Percentiles rank a stretch among this genome's conserved stretches.
phyloP scores from a whole-genome alignment of 2,888 invertebrate species.

The Patella depressa region DNA sequence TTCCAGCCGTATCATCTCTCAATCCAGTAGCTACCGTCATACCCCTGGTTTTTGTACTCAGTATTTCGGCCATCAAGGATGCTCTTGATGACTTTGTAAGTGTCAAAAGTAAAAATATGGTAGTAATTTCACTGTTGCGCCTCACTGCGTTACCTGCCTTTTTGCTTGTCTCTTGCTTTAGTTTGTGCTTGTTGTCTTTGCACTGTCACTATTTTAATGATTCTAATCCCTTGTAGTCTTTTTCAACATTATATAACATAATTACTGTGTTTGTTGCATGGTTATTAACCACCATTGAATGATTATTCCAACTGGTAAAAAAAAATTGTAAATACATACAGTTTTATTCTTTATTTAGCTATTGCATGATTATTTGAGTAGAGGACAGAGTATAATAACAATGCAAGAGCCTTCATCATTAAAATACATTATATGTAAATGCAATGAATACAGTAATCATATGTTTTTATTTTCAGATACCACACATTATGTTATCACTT shows the following conservation, averaged over 20 bases:
- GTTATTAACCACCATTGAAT: not conserved
- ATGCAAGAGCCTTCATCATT: too few relatives aligned
- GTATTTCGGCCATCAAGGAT: slow-evolving; percentile 96
- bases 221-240: not conserved
- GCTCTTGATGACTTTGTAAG: slow-evolving; percentile 98
- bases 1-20: slow-evolving; percentile 96
- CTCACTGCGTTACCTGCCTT: not conserved
- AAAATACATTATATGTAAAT: too few relatives aligned
- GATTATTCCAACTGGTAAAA: too few relatives aligned
- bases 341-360: too few relatives aligned
- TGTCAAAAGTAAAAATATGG: slow-evolving; percentile 57
- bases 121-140: too few relatives aligned
- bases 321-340: too few relatives aligned
- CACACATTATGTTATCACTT: too few relatives aligned
- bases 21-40: slow-evolving; percentile 97
- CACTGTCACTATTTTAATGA: not conserved
- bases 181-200: not conserved
- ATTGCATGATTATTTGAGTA: too few relatives aligned
- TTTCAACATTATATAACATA: not conserved
- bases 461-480: too few relatives aligned
- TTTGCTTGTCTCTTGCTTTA: not conserved
- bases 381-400: too few relatives aligned
- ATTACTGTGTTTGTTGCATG: not conserved
- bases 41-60: slow-evolving; percentile 93
- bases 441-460: too few relatives aligned